Conservation (phyloP, 2,888 invertebrate genomes). For the Cheilosia impressa region DNA sequence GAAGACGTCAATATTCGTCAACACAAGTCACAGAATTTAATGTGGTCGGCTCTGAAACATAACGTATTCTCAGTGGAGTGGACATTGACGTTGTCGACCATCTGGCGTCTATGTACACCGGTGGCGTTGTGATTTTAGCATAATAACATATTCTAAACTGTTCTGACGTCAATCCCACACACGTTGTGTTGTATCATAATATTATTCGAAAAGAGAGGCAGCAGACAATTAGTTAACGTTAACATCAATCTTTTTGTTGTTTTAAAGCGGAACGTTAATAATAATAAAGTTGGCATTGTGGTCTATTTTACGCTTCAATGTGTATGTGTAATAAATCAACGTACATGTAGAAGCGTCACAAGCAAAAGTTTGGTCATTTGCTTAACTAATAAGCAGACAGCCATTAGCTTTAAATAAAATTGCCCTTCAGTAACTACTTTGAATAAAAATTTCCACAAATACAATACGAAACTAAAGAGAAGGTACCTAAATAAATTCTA, state of each 20-base stretch:
- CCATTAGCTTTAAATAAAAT: too few relatives aligned
- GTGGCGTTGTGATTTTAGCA: background rate
- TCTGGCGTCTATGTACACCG: background rate
- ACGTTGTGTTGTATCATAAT: background rate
- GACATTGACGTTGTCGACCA: background rate
- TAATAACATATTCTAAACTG: background rate
- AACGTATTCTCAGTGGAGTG: background rate
- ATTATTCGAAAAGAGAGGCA: background rate
- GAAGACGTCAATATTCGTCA: background rate
- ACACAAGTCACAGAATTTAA: background rate
- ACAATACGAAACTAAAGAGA: too few relatives aligned
- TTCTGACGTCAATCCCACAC: slow-evolving; percentile 8
- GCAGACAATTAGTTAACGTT: background rate
- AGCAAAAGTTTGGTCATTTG: too few relatives aligned
- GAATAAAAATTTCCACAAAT: too few relatives aligned
- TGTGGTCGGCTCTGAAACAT: background rate
- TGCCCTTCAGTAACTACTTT: too few relatives aligned
- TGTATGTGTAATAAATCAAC: too few relatives aligned
- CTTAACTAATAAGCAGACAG: too few relatives aligned
- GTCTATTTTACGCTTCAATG: background rate
- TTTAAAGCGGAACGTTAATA: background rate
- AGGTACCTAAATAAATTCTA: too few relatives aligned
- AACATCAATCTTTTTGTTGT: background rate
- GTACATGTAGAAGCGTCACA: too few relatives aligned
- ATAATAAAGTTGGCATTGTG: background rate